Evolutionary conservation across 2,888 invertebrate species (phyloP).

Genomic region (Ectemnius lituratus): DNA sequence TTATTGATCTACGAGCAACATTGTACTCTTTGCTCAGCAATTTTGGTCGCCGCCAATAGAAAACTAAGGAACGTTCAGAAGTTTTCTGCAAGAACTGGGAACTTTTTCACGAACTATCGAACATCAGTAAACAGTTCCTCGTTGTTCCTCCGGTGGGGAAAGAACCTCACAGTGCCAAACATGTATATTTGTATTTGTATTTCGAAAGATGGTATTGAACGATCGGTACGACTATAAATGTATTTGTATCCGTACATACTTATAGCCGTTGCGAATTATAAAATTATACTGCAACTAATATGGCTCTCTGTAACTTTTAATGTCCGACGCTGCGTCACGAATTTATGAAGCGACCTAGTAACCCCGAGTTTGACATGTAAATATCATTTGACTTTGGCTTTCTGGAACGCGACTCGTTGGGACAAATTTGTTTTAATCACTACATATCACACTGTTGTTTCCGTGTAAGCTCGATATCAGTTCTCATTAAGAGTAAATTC

Average conservation of each 20-base stretch:
- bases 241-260: not conserved
- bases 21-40: too few relatives aligned
- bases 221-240: too few relatives aligned
- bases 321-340: not conserved
- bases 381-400: conserved; percentile 30
- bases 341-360: conserved; percentile 8
- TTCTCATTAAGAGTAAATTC: not conserved
- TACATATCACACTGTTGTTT: not conserved
- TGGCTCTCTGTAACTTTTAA: not conserved
- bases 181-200: too few relatives aligned
- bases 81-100: too few relatives aligned
- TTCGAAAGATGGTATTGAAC: too few relatives aligned
- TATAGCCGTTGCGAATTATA: not conserved
- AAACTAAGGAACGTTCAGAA: too few relatives aligned
- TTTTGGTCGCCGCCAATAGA: too few relatives aligned
- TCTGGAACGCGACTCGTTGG: conserved; percentile 10
- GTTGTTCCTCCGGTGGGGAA: too few relatives aligned
- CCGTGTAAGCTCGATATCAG: conserved; percentile 12
- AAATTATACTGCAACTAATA: not conserved
- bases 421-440: conserved; percentile 25
- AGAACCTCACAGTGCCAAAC: too few relatives aligned
- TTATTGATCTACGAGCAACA: too few relatives aligned
- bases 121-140: too few relatives aligned
- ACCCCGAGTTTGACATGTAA: conserved; percentile 26
- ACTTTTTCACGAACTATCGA: too few relatives aligned